phyloP scores from a whole-genome alignment of 2,797 vertebrate genomes.

The Acanthis flammea region DNA sequence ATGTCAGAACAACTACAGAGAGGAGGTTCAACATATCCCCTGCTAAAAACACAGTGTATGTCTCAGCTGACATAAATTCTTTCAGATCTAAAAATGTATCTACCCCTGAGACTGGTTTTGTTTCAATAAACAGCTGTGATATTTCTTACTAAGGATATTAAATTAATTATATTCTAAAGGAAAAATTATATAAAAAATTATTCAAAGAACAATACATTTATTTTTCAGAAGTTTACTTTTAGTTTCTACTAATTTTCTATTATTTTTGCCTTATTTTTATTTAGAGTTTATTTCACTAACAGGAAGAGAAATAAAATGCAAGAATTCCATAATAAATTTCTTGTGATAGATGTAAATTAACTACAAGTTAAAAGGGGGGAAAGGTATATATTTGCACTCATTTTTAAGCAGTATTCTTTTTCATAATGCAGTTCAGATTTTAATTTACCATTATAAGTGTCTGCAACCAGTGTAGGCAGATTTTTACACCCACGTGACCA shows the following conservation, averaged over 20 bases:
- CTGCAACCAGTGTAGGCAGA: neutral
- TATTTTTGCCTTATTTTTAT: neutral
- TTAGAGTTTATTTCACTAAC: neutral
- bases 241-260: neutral
- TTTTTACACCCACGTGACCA: neutral
- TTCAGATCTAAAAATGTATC: neutral
- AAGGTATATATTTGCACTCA: neutral
- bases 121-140: neutral
- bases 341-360: neutral
- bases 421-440: neutral
- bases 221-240: neutral
- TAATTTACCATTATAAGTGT: neutral
- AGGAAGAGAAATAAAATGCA: neutral
- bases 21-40: neutral
- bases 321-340: neutral
- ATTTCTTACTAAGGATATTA: neutral
- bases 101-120: neutral
- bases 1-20: neutral
- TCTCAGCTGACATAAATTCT: neutral
- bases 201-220: neutral
- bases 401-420: neutral
- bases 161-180: neutral
- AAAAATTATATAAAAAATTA: neutral
- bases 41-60: neutral
- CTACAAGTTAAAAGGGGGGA: rapidly evolving